phyloP scores from a whole-genome alignment of 2,888 invertebrate genomes.

The Eretmocerus hayati region DNA sequence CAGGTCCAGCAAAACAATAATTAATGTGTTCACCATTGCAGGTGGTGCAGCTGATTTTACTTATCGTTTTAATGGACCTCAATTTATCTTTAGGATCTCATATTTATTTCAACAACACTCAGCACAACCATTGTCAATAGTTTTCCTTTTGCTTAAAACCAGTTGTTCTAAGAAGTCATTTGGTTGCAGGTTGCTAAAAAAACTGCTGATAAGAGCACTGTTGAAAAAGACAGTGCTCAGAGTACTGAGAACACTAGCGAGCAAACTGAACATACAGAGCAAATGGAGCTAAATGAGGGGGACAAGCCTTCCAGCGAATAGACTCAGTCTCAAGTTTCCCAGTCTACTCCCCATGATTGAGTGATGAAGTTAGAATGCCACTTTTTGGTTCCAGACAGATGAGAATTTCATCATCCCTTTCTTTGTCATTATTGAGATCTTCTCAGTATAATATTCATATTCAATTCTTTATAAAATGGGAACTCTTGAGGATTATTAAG shows the following conservation, averaged over 20 bases:
- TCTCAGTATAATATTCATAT: too few relatives aligned
- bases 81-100: slow-evolving; percentile 10
- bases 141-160: background rate
- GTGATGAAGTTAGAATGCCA: too few relatives aligned
- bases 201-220: slow-evolving; percentile 34
- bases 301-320: slow-evolving; percentile 45
- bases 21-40: too few relatives aligned
- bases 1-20: too few relatives aligned
- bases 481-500: too few relatives aligned
- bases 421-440: too few relatives aligned
- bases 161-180: slow-evolving; percentile 38
- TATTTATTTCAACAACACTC: slow-evolving; percentile 12
- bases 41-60: too few relatives aligned
- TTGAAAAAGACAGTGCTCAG: slow-evolving; percentile 44
- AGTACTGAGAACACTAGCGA: slow-evolving; percentile 42
- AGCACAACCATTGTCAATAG: slow-evolving; percentile 10
- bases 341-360: slow-evolving; percentile 42
- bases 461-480: too few relatives aligned
- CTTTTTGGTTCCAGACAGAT: background rate
- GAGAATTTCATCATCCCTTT: background rate
- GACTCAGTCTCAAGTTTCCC: slow-evolving; percentile 45
- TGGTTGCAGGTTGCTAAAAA: slow-evolving; percentile 45
- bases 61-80: too few relatives aligned
- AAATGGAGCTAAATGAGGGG: slow-evolving; percentile 42
- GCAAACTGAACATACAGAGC: slow-evolving; percentile 41